phyloP scores from a whole-genome alignment of 2,113 vertebrate genomes.

The Cinclus mexicanus region DNA sequence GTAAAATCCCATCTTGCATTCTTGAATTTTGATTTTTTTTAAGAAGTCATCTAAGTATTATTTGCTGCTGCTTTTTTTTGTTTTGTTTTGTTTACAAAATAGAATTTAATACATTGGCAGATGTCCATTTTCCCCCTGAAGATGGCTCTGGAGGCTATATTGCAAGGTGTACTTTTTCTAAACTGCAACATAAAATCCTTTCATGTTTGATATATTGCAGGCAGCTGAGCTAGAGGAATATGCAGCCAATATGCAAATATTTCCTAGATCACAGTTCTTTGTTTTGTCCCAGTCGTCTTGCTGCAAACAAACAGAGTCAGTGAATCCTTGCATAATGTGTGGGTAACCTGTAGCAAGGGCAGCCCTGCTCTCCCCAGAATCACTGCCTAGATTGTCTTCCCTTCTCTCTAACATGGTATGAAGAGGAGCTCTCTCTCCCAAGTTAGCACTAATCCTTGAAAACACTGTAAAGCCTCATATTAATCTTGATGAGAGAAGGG shows the following conservation, averaged over 20 bases:
- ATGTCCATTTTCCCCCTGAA: background rate
- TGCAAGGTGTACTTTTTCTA: background rate
- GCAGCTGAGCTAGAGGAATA: background rate
- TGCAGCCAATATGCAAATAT: background rate
- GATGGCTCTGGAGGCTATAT: background rate
- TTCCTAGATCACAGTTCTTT: background rate
- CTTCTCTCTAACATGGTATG: accelerated
- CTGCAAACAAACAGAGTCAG: background rate
- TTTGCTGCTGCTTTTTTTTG: background rate
- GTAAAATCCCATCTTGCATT: background rate
- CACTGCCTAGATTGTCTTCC: background rate
- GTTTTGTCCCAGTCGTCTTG: background rate
- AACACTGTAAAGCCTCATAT: background rate
- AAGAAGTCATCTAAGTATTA: background rate
- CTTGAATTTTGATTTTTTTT: background rate
- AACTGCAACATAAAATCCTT: background rate
- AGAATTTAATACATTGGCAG: background rate
- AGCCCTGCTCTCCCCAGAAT: background rate
- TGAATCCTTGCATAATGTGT: background rate
- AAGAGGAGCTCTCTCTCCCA: background rate
- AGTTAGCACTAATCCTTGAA: background rate
- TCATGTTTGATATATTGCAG: background rate
- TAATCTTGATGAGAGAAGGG: background rate
- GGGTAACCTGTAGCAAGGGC: background rate
- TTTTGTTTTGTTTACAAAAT: background rate